phyloP scores from a whole-genome alignment of 2,797 vertebrate genomes.

The Threskiornis aethiopicus region DNA sequence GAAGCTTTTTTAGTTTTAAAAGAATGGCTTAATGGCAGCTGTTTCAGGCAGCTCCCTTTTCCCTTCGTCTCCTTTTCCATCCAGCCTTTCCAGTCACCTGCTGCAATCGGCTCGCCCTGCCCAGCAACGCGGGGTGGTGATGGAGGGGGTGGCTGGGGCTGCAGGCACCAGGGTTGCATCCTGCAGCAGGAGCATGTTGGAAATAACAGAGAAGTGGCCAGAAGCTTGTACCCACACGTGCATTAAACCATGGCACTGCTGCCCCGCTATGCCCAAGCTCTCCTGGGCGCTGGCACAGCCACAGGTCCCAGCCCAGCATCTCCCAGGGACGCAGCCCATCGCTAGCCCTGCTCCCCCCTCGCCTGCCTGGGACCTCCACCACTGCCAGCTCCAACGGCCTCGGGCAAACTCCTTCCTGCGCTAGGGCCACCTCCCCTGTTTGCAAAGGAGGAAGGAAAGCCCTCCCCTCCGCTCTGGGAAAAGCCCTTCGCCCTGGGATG shows the following conservation, averaged over 20 bases:
- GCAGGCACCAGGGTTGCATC: neutral
- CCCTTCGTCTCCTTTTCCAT: neutral
- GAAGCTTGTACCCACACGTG: neutral
- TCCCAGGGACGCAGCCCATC: neutral
- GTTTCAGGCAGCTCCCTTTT: neutral
- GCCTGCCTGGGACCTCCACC: neutral
- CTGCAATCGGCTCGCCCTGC: neutral
- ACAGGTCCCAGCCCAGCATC: neutral
- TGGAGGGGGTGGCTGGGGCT: neutral
- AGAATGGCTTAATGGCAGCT: neutral
- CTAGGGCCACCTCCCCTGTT: neutral
- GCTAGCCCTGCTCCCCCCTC: neutral
- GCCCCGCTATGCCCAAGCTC: rapidly evolving
- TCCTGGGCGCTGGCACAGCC: neutral
- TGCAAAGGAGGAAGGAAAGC: neutral
- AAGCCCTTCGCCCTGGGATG: neutral
- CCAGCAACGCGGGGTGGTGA: neutral
- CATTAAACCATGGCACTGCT: neutral
- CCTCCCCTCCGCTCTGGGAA: neutral
- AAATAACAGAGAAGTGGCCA: neutral
- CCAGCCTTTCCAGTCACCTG: neutral
- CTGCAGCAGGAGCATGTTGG: rapidly evolving
- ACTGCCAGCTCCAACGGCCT: rapidly evolving
- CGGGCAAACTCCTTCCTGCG: neutral
- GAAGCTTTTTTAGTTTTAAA: neutral